A percentile compares a stretch with the other conserved stretches of the same genome.
phyloP scores from a whole-genome alignment of 2,113 vertebrate genomes.

The Peromyscus polionotus region DNA sequence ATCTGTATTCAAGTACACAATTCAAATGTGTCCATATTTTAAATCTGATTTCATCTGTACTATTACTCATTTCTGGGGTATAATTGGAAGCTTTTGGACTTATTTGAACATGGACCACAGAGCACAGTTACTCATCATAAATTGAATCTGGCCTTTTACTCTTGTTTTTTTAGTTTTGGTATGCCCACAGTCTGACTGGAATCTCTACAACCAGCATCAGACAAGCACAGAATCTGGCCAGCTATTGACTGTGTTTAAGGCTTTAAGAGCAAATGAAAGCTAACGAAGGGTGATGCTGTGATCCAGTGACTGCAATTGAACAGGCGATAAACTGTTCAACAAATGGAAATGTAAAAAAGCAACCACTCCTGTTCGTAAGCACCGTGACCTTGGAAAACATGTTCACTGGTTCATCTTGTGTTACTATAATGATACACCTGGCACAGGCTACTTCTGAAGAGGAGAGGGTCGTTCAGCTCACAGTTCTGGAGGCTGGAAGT shows the following conservation, averaged over 20 bases:
- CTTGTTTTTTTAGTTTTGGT: not conserved
- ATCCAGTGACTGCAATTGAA: not conserved
- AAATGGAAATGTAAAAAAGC: not conserved
- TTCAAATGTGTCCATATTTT: not conserved
- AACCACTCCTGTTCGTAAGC: not conserved
- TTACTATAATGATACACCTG: not conserved
- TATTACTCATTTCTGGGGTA: not conserved
- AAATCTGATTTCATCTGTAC: not conserved
- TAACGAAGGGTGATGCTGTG: not conserved
- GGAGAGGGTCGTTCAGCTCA: not conserved
- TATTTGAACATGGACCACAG: constrained; percentile 27
- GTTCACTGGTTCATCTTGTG: rapidly evolving
- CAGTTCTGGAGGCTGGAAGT: not conserved
- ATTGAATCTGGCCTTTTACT: constrained; percentile 10
- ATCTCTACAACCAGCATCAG: not conserved
- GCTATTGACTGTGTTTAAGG: not conserved
- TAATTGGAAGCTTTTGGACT: constrained; percentile 4
- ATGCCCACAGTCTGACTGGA: not conserved
- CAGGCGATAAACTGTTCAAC: not conserved
- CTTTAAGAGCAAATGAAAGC: not conserved
- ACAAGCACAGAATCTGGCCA: not conserved
- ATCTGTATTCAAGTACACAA: constrained; percentile 46
- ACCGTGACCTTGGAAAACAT: not conserved
- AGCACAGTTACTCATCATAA: not conserved
- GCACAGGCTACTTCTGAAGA: not conserved